These are phyloP conservation scores for Galleria mellonella DNA, from an alignment of 1,140 invertebrate species.

Conservation along the genomic window DNA sequence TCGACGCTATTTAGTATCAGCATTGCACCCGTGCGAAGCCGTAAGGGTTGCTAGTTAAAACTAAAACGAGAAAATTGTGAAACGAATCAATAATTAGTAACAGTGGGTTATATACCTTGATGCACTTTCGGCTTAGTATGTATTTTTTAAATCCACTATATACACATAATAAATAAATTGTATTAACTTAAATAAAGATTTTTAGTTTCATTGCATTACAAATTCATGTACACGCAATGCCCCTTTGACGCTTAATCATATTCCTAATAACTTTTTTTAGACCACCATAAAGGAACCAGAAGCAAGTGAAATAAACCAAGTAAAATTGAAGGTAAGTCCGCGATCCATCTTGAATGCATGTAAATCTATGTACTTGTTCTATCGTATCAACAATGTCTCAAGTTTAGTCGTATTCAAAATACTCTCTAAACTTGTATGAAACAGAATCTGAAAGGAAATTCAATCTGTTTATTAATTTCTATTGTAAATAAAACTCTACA, in stretches of 20 bases:
- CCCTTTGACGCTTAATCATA: constrained; percentile 33
- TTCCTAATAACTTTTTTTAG: constrained; percentile 55
- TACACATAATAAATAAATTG: too few species aligned
- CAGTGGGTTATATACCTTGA: too few species aligned
- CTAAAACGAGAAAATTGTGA: too few species aligned
- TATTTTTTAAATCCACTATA: too few species aligned
- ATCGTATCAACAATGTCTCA: not conserved
- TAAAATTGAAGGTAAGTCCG: constrained; percentile 63
- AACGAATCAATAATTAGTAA: too few species aligned
- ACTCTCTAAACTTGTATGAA: too few species aligned
- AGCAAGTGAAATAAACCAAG: constrained; percentile 42
- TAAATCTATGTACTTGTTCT: not conserved
- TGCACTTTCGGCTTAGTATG: too few species aligned
- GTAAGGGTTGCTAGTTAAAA: too few species aligned
- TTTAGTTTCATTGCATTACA: too few species aligned
- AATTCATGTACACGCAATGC: not conserved
- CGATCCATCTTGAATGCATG: constrained; percentile 26
- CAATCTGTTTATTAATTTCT: constrained; percentile 18
- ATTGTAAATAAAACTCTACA: constrained; percentile 43
- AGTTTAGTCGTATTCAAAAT: not conserved
- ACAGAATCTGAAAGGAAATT: not conserved
- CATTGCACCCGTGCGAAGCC: too few species aligned
- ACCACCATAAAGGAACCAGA: constrained; percentile 46
- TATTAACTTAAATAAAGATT: too few species aligned
- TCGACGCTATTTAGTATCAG: too few species aligned